These are phyloP conservation scores for Omphaloscelis lunosa DNA, from an alignment of 2,888 invertebrate genomes.

Conservation along the genomic window DNA sequence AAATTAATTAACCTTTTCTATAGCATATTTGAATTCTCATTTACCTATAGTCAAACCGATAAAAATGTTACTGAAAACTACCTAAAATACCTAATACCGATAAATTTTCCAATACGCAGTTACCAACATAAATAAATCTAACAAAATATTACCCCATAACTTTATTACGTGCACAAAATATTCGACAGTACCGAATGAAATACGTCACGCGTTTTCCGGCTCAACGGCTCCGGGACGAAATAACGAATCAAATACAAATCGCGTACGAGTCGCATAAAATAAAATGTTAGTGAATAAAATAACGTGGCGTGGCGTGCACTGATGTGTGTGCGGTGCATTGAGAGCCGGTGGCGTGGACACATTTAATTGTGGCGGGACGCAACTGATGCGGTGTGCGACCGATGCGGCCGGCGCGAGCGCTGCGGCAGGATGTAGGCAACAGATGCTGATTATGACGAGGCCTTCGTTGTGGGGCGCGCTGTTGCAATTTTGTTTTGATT, in stretches of 20 bases:
- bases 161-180: constrained; percentile 55
- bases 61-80: constrained; percentile 2
- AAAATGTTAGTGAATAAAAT: constrained; percentile 73
- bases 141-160: constrained; percentile 49
- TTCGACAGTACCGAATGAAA: constrained; percentile 61
- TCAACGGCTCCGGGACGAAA: constrained; percentile 78
- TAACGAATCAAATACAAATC: constrained; percentile 80
- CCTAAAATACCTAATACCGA: neutral
- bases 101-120: constrained; percentile 17
- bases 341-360: constrained; percentile 82
- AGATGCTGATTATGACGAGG: constrained; percentile 65
- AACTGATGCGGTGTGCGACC: constrained; percentile 51
- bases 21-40: neutral
- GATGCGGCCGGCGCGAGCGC: constrained; percentile 53
- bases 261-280: constrained; percentile 72
- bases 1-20: neutral
- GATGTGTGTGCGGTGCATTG: constrained; percentile 81
- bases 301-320: constrained; percentile 70
- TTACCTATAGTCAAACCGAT: neutral
- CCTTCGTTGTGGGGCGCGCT: constrained; percentile 31
- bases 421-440: constrained; percentile 58
- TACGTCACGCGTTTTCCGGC: constrained; percentile 73
- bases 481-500: constrained; percentile 11
- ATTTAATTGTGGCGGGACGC: constrained; percentile 85
- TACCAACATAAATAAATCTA: constrained; percentile 36